These are phyloP conservation scores for Pampus argenteus DNA, from an alignment of 2,797 vertebrate genomes.

Conservation along the genomic window DNA sequence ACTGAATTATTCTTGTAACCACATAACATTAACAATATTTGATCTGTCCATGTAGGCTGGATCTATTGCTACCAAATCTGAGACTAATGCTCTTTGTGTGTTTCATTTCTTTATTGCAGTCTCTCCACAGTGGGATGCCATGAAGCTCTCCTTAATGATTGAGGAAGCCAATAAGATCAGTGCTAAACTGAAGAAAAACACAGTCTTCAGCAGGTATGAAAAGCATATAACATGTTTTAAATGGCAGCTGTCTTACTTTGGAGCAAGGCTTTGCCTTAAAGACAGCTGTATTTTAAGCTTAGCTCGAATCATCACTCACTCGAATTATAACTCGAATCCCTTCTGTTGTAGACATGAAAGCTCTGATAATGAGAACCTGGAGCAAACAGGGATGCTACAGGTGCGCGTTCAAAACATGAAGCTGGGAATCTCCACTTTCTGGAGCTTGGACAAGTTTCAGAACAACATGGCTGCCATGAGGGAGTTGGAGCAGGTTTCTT, in stretches of 20 bases:
- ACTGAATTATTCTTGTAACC: background rate
- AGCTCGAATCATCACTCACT: background rate
- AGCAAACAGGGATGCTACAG: slow-evolving; percentile 72
- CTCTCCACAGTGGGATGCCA: slow-evolving; percentile 89
- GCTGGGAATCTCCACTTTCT: slow-evolving; percentile 92
- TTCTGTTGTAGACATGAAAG: slow-evolving; percentile 84
- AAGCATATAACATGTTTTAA: background rate
- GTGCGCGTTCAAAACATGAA: slow-evolving; percentile 92
- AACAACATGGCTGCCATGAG: slow-evolving; percentile 93
- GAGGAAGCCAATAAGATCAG: slow-evolving; percentile 96
- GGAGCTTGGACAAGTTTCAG: slow-evolving; percentile 95
- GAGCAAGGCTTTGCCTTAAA: background rate
- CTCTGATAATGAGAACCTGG: slow-evolving; percentile 66
- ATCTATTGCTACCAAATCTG: background rate
- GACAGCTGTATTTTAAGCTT: background rate
- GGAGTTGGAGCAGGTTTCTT: slow-evolving; percentile 93
- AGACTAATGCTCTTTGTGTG: background rate
- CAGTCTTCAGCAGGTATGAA: slow-evolving; percentile 87
- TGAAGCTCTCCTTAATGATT: slow-evolving; percentile 97
- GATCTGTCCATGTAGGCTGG: background rate
- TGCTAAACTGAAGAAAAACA: slow-evolving; percentile 86
- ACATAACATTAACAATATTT: background rate
- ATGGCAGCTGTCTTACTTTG: background rate
- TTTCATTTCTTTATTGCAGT: slow-evolving; percentile 63
- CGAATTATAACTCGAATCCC: background rate